phyloP scores from a whole-genome alignment of 1,140 invertebrate species.

The Physella acuta region DNA sequence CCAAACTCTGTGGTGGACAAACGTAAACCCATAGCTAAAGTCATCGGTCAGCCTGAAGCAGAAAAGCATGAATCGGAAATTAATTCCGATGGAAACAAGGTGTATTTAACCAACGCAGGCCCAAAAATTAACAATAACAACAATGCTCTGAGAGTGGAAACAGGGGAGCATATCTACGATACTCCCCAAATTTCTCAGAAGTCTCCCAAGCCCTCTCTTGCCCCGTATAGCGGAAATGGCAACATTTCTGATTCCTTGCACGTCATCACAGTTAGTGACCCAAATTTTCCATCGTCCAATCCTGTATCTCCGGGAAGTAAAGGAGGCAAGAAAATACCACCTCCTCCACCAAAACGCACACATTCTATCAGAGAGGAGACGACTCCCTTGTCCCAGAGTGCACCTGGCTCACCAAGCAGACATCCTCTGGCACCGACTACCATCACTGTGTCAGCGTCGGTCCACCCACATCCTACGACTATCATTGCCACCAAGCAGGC shows the following conservation, averaged over 20 bases:
- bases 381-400: conserved; percentile 64
- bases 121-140: not conserved
- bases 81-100: conserved; percentile 43
- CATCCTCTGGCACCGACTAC: not conserved
- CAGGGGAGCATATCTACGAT: conserved; percentile 51
- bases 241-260: conserved; percentile 32
- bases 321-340: conserved; percentile 62
- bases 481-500: not conserved
- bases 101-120: not conserved
- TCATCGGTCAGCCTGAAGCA: conserved; percentile 66
- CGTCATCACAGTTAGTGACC: conserved; percentile 22
- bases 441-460: not conserved
- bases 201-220: conserved; percentile 31
- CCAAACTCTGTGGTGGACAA: conserved; percentile 55
- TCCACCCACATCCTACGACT: conserved; percentile 1
- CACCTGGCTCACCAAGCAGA: conserved; percentile 7
- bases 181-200: conserved; percentile 39
- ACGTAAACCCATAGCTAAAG: conserved; percentile 77
- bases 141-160: conserved; percentile 12
- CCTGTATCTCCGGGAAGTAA: conserved; percentile 30
- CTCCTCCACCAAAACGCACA: conserved; percentile 79
- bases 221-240: not conserved
- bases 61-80: conserved; percentile 45
- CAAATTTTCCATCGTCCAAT: not conserved
- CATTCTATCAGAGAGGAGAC: conserved; percentile 57